Evolutionary conservation across 1,140 invertebrate genomes (phyloP).

Genomic region (Bursaphelenchus mucronatus): DNA sequence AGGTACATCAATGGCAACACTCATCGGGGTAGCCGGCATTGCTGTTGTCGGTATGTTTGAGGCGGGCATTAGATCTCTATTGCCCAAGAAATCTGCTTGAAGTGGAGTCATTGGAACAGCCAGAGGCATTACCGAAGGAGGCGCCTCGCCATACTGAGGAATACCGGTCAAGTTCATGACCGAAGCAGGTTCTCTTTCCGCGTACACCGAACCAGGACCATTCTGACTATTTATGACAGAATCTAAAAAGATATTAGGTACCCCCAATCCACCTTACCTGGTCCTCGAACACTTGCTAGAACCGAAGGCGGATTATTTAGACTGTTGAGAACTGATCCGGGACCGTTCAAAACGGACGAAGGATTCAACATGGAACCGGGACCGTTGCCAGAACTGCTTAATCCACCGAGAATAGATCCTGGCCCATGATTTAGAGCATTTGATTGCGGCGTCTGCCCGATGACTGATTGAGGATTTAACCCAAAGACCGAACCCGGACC

Average conservation of each 20-base stretch:
- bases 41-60: slow-evolving; percentile 39
- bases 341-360: background rate
- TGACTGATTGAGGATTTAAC: slow-evolving; percentile 18
- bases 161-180: slow-evolving; percentile 32
- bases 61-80: slow-evolving; percentile 12
- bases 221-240: slow-evolving; percentile 36
- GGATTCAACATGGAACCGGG: slow-evolving; percentile 13
- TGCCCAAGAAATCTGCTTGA: slow-evolving; percentile 28
- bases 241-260: background rate
- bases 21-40: slow-evolving; percentile 46
- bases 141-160: slow-evolving; percentile 17
- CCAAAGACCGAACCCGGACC: slow-evolving; percentile 20
- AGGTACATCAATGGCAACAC: slow-evolving; percentile 43
- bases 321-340: too few relatives aligned
- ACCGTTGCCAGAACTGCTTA: slow-evolving; percentile 10
- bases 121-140: slow-evolving; percentile 41
- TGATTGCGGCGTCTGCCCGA: background rate
- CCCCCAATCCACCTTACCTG: too few relatives aligned
- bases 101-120: slow-evolving; percentile 50
- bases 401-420: slow-evolving; percentile 36
- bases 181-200: slow-evolving; percentile 26
- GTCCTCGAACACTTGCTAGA: too few relatives aligned
- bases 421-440: background rate
- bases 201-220: slow-evolving; percentile 42
- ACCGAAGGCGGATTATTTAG: too few relatives aligned